These are phyloP conservation scores for Carpatolechia fugitivella DNA, from an alignment of 2,888 invertebrate species.

Conservation along the genomic window DNA sequence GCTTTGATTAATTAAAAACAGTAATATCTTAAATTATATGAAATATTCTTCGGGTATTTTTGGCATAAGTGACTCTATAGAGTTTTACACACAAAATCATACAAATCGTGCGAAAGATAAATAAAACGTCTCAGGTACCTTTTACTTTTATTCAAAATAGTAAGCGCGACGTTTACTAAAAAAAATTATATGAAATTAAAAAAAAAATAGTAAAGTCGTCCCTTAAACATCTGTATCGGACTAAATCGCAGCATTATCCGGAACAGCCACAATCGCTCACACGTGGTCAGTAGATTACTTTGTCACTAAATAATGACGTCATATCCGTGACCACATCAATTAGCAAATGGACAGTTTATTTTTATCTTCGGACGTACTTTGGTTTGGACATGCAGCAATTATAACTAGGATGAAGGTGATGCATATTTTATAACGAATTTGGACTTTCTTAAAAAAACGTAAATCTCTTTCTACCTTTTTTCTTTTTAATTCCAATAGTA, in stretches of 20 bases:
- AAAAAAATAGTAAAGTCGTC: slow-evolving; percentile 22
- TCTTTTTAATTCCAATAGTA: no score
- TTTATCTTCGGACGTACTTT: slow-evolving; percentile 28
- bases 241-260: slow-evolving; percentile 28
- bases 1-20: no score
- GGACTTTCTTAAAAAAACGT: not conserved
- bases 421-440: not conserved
- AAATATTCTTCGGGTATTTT: no score
- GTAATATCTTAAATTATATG: no score
- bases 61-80: no score
- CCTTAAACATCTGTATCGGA: slow-evolving; percentile 30
- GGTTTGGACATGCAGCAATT: not conserved
- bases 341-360: slow-evolving; percentile 43
- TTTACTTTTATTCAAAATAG: no score
- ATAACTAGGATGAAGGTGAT: not conserved
- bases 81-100: no score
- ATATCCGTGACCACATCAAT: slow-evolving; percentile 42
- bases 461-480: no score
- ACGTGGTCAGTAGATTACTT: slow-evolving; percentile 52
- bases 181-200: not conserved
- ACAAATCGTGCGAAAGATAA: no score
- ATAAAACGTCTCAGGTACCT: no score
- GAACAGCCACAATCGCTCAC: slow-evolving; percentile 47
- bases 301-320: slow-evolving; percentile 38
- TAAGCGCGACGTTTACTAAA: no score